Evolutionary conservation across 2,797 vertebrate genomes (phyloP).

Genomic region (Labeo calbasu): DNA sequence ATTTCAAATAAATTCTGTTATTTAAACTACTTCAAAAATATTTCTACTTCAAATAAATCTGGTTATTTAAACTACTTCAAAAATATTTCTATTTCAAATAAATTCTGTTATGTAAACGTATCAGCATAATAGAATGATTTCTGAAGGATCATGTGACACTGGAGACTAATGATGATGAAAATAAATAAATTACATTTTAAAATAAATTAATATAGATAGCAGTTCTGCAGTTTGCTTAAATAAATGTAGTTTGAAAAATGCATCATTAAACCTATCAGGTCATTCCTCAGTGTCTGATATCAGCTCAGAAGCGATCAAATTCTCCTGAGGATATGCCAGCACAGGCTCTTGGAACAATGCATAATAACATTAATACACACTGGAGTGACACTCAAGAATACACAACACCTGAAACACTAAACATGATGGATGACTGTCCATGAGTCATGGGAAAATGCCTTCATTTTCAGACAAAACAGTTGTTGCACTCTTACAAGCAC

Average conservation of each 20-base stretch:
- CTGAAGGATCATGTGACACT: neutral
- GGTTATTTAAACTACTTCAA: too few species aligned
- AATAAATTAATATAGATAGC: neutral
- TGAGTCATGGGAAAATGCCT: constrained; percentile 77
- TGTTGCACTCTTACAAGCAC: constrained; percentile 71
- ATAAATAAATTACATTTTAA: neutral
- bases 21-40: too few species aligned
- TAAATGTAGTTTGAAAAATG: too few species aligned
- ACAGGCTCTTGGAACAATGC: constrained; percentile 69
- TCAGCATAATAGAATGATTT: neutral
- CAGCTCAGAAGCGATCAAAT: constrained; percentile 63
- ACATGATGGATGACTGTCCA: constrained; percentile 73
- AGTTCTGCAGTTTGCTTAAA: neutral
- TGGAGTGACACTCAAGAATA: constrained; percentile 72
- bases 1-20: too few species aligned
- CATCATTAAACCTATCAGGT: neutral
- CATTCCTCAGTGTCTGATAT: constrained; percentile 49
- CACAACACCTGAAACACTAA: constrained; percentile 76
- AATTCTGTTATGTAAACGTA: too few species aligned
- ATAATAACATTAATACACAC: constrained; percentile 73
- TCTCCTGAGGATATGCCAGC: constrained; percentile 63
- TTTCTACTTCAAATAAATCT: too few species aligned
- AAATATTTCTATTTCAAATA: neutral
- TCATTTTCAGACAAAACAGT: constrained; percentile 72
- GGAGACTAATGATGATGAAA: neutral